Conservation (phyloP, 2,113 vertebrate species). For the Oceanodroma tethys region DNA sequence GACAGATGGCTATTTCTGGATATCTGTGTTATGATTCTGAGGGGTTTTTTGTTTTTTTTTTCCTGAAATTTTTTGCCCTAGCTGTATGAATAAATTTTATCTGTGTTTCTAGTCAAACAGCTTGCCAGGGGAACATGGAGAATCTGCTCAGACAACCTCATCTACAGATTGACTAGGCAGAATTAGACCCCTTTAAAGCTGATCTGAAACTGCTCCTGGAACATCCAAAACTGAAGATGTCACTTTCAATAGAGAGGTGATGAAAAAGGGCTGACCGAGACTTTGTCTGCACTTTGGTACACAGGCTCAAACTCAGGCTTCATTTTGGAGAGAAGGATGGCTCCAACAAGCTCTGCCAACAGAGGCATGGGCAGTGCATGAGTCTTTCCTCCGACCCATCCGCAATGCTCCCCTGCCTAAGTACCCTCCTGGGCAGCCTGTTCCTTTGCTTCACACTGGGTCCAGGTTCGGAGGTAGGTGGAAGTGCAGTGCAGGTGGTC, state of each 20-base stretch:
- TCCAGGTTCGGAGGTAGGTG: not conserved
- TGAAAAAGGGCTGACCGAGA: not conserved
- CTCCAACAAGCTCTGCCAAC: not conserved
- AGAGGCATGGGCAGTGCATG: accelerated
- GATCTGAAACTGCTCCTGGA: not conserved
- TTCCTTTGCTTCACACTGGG: not conserved
- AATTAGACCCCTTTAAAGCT: not conserved
- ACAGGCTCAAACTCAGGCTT: not conserved
- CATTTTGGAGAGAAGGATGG: not conserved
- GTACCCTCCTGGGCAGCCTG: accelerated
- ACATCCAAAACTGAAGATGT: not conserved
- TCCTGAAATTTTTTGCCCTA: not conserved
- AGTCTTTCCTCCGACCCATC: not conserved
- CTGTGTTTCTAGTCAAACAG: not conserved
- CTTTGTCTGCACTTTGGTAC: not conserved
- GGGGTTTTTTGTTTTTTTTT: not conserved
- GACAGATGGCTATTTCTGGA: slow-evolving; percentile 13
- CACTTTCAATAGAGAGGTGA: not conserved
- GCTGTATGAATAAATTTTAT: not conserved
- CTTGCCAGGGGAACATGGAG: not conserved
- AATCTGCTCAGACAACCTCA: not conserved
- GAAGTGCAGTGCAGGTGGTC: not conserved
- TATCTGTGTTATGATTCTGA: not conserved
- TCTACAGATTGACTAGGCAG: not conserved
- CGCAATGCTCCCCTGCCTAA: accelerated